These are phyloP conservation scores for Drosophila sp. DNA, from an alignment of 1,140 invertebrate species.

Conservation along the genomic window DNA sequence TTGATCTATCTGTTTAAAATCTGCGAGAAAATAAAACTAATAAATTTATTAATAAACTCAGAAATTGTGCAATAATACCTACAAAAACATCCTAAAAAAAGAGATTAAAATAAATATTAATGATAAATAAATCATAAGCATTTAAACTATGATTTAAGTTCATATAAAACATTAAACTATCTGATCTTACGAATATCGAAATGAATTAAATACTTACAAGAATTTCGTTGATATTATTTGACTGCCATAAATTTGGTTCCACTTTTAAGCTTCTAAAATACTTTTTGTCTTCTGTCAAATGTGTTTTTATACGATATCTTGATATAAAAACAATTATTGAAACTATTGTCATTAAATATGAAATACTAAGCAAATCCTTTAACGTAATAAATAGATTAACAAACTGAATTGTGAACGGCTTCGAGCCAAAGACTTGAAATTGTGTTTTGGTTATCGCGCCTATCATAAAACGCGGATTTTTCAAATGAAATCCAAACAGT, in stretches of 20 bases:
- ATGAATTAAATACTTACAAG: too few species aligned
- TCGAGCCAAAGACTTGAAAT: background rate
- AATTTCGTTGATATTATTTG: too few species aligned
- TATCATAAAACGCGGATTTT: conserved; percentile 68
- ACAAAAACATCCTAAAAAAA: too few species aligned
- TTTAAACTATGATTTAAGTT: too few species aligned
- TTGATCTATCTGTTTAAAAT: background rate
- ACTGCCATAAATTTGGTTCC: too few species aligned
- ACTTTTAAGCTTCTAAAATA: too few species aligned
- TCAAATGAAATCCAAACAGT: conserved; percentile 50
- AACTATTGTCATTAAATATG: background rate
- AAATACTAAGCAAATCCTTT: conserved; percentile 7
- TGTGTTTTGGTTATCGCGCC: conserved; percentile 56
- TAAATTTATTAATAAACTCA: background rate
- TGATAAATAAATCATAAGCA: too few species aligned
- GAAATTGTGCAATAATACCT: too few species aligned
- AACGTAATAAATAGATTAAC: conserved; percentile 20
- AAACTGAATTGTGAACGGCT: conserved; percentile 11
- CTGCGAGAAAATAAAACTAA: background rate
- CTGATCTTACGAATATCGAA: too few species aligned
- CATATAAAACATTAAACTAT: too few species aligned
- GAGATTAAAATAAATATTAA: background rate
- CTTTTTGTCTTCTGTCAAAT: too few species aligned
- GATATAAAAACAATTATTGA: too few species aligned
- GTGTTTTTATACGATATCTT: background rate